Evolutionary conservation across 1,140 invertebrate genomes (phyloP), one percentile per base, ranked within the genome.

Genomic region (Meteorus sp.): DNA sequence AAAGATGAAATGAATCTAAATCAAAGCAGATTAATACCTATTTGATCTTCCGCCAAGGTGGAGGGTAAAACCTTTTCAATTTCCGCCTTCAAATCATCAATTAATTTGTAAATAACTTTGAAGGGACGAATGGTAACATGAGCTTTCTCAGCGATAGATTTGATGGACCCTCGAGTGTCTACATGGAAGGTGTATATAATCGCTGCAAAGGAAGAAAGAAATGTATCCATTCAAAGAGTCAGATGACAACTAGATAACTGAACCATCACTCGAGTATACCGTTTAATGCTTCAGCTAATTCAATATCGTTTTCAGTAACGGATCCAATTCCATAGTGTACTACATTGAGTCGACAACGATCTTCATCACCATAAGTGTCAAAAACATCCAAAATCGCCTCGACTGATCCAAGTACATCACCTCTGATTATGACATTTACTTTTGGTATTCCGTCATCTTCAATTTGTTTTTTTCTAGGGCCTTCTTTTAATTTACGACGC

Each of bases 331-430:
- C 95, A 77, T 90, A 96, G 74, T 95, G 89, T 15, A 99, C 85
- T 3, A 99, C 72, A 67, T 96, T 89, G 4, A 99, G 77, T 29
- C 84, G 81, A 70, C 96, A 95, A 22, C 84, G 79, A 3, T 89
- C 79, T 59, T 88, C 77, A 43, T 85, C 86, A 50, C 41, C 81
- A 71, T 98, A 99, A 0, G 93, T 94, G 50, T 94, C 90, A 20
- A 99, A 73, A 23, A 94, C 89, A 76, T 98, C 90, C 35, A 97
- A 76, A 62, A 99, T 93, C 1, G 97, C 95, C 80, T 99, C 95
- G 6, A 97, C 85, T 7, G 94, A 96, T 0, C 94, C 92, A 75
- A 91, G 87, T 2, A 95, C 92, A 77, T 97, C 94, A 23, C 85
- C 83, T 75, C 88, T 88, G 11, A 88, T 56, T 15, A 88, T 78